These are phyloP conservation scores for Pandemis cinnamomeana DNA, from an alignment of 2,888 invertebrate species.

Conservation along the genomic window DNA sequence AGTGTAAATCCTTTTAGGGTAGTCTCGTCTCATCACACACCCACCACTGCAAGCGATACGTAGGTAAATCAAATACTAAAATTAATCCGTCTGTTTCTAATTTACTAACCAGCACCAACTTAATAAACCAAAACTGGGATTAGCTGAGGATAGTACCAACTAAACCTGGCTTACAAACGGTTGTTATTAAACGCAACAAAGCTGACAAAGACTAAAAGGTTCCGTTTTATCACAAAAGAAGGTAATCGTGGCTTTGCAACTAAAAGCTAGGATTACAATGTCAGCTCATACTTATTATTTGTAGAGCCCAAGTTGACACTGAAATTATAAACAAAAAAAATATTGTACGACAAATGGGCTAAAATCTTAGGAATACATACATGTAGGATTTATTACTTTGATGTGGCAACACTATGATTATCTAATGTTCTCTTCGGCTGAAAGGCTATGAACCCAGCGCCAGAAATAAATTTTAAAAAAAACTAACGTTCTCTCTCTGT, in stretches of 20 bases:
- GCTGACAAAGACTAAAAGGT: slow-evolving; percentile 5
- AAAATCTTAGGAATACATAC: too few species aligned
- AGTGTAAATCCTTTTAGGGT: too few species aligned
- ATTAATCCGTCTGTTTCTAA: background rate
- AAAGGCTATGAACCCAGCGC: too few species aligned
- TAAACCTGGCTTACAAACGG: background rate
- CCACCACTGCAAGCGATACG: too few species aligned
- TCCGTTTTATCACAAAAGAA: background rate
- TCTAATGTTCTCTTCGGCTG: too few species aligned
- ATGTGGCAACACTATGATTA: too few species aligned
- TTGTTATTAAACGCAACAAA: background rate
- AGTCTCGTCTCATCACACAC: too few species aligned
- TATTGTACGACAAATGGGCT: too few species aligned
- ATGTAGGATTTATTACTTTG: too few species aligned
- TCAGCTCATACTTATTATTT: background rate
- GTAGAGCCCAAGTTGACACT: background rate
- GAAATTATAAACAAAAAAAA: background rate
- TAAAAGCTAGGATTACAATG: background rate
- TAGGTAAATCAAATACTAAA: background rate
- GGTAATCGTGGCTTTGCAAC: background rate
- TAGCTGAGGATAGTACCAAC: background rate
- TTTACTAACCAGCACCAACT: background rate
- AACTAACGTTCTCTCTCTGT: too few species aligned
- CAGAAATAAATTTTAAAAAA: too few species aligned
- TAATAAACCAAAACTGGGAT: background rate